Evolutionary conservation across 92 coral and sea anemone genomes (phyloP), one percentile per base, ranked within the genome.

Genomic region (Plumapathes pennacea): DNA sequence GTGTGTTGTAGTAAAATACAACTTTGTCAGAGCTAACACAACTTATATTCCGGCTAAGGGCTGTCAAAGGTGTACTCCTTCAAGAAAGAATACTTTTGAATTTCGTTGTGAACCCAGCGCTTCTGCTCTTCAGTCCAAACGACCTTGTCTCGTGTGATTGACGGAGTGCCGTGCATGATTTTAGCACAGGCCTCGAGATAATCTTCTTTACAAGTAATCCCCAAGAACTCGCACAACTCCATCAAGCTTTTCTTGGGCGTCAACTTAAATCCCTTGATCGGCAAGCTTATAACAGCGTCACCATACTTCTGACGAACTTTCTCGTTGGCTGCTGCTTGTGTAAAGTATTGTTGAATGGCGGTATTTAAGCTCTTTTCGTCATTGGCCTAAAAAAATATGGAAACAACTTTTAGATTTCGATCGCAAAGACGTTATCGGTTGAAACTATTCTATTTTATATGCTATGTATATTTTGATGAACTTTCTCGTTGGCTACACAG

Each of bases 21-120:
- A n/a, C n/a, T n/a, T n/a, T n/a, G n/a, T n/a, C n/a, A n/a, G n/a
- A n/a, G n/a, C n/a, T n/a, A n/a, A n/a, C n/a, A n/a, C n/a, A n/a
- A n/a, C n/a, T n/a, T n/a, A n/a, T n/a, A n/a, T n/a, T n/a, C n/a
- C n/a, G n/a, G n/a, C n/a, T n/a, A n/a, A n/a, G n/a, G n/a, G n/a
- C n/a, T n/a, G 33, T 72, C 54, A 32, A 72, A 72, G 0, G 72
- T 20, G 32, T 38, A 72, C n/a, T 61, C 72, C 28, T 30, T 32
- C 15, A 72, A 18, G 41, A 72, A 72, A 1, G 79, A 52, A 9
- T 36, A 48, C 0, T 12, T 40, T 25, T 28, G 15, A 28, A 72
- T 72, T 41, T 10, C 17, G 25, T 61, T 20, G 1, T 54, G 37
- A 2, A 72, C 39, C 20, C 53, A 27, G 4, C 14, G 18, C 52